Evolutionary conservation across 2,113 vertebrate species (phyloP).

Genomic region (Corythaixoides concolor): DNA sequence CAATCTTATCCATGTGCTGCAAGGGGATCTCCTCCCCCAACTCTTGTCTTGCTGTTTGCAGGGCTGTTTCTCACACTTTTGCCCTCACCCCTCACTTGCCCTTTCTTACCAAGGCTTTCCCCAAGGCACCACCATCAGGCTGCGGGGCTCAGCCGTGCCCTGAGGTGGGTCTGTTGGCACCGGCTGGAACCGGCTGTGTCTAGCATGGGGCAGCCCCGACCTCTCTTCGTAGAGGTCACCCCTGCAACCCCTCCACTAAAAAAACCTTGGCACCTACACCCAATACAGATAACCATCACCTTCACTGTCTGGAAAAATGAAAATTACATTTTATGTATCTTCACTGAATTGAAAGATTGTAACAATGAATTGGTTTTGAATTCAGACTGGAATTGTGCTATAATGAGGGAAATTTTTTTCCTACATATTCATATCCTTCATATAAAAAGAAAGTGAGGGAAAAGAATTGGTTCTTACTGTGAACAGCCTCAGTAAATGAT

Average conservation of each 20-base stretch:
- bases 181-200: not conserved
- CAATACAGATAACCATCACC: not conserved
- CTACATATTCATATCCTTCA: not conserved
- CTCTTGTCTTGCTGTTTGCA: too few species aligned
- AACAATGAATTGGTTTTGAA: not conserved
- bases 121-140: too few species aligned
- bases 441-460: not conserved
- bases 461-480: not conserved
- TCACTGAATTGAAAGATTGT: not conserved
- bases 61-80: not conserved
- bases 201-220: rapidly evolving
- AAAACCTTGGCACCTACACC: not conserved
- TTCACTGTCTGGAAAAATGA: not conserved
- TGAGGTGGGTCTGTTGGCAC: rapidly evolving
- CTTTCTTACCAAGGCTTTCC: too few species aligned
- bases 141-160: rapidly evolving
- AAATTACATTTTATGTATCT: not conserved
- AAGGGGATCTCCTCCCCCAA: not conserved
- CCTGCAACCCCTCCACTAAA: not conserved
- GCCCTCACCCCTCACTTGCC: not conserved
- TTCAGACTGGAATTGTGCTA: not conserved
- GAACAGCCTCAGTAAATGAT: not conserved
- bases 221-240: not conserved
- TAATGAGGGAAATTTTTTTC: not conserved
- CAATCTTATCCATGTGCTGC: not conserved